Evolutionary conservation across 1,140 invertebrate species (phyloP).

Genomic region (Drosophila pseudoobscura): DNA sequence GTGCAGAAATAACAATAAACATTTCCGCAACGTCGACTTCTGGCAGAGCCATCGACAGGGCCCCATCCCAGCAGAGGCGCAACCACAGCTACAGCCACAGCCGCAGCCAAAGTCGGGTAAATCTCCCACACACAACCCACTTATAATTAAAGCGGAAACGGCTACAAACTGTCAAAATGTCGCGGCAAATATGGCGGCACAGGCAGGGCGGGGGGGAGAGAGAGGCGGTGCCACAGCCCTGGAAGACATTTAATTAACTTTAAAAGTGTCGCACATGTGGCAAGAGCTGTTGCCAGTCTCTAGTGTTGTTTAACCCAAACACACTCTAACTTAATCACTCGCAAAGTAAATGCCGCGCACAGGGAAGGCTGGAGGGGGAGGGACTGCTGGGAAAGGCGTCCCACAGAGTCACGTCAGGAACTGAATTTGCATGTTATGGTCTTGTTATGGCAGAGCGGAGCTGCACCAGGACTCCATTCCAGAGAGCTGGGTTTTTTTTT

Average conservation of each 20-base stretch:
- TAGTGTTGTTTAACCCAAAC: conserved; percentile 34
- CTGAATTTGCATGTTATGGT: conserved; percentile 58
- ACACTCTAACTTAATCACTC: conserved; percentile 62
- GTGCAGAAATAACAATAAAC: conserved; percentile 14
- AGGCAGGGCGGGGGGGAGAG: not conserved
- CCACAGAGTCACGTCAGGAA: conserved; percentile 36
- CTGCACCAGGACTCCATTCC: conserved; percentile 23
- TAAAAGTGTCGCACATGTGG: conserved; percentile 48
- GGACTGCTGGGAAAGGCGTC: no score
- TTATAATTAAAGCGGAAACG: conserved; percentile 61
- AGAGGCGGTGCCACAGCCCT: conserved; percentile 1
- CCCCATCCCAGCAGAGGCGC: not conserved
- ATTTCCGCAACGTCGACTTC: not conserved
- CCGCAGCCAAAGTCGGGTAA: conserved; percentile 3
- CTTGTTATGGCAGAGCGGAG: conserved; percentile 46
- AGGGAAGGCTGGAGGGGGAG: not conserved
- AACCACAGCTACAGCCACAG: conserved; percentile 2
- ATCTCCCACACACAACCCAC: conserved; percentile 5
- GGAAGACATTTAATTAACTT: conserved; percentile 70
- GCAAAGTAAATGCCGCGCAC: conserved; percentile 24
- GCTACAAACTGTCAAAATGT: conserved; percentile 62
- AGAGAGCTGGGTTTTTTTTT: conserved; percentile 38
- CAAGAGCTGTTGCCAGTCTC: conserved; percentile 15
- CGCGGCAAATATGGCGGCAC: conserved; percentile 23
- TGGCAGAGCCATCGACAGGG: conserved; percentile 6